Percentiles rank a stretch among this genome's conserved stretches.
Conservation (phyloP, 2,797 vertebrate genomes). For the Hippoglossus hippoglossus region DNA sequence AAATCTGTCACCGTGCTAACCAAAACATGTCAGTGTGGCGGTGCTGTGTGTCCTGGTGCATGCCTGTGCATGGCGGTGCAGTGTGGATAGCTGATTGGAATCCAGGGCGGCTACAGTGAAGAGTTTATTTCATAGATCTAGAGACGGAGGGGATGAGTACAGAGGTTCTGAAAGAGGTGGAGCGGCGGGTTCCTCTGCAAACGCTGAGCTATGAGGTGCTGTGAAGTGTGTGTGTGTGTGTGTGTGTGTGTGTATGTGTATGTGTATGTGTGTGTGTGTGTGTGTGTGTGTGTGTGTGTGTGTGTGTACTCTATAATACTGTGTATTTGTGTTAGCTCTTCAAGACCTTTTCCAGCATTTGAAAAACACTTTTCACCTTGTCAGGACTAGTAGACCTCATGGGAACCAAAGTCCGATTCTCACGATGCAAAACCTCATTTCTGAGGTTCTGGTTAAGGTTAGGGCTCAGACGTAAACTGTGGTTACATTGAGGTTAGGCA, state of each 20-base stretch:
- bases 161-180: slow-evolving; percentile 52
- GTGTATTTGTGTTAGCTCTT: no score
- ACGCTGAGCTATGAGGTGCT: slow-evolving; percentile 48
- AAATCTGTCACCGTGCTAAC: slow-evolving; percentile 79
- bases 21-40: slow-evolving; percentile 78
- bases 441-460: no score
- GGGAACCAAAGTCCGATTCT: no score
- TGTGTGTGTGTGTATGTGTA: slow-evolving; percentile 32
- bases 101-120: slow-evolving; percentile 45
- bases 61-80: slow-evolving; percentile 24
- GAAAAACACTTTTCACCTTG: no score
- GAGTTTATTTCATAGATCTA: slow-evolving; percentile 58
- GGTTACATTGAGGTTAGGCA: no score
- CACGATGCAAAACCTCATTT: no score
- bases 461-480: no score
- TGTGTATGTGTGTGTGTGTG: slow-evolving; percentile 38
- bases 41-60: slow-evolving; percentile 44
- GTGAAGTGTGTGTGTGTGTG: slow-evolving; percentile 40
- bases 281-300: slow-evolving; percentile 37
- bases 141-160: slow-evolving; percentile 41
- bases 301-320: slow-evolving; percentile 10
- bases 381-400: no score
- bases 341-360: no score
- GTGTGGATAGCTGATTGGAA: slow-evolving; percentile 62
- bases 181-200: slow-evolving; percentile 35